Percentiles rank a stretch among this genome's conserved stretches.
Conservation (phyloP, 2,888 invertebrate genomes). For the Calliopum simillimum region DNA sequence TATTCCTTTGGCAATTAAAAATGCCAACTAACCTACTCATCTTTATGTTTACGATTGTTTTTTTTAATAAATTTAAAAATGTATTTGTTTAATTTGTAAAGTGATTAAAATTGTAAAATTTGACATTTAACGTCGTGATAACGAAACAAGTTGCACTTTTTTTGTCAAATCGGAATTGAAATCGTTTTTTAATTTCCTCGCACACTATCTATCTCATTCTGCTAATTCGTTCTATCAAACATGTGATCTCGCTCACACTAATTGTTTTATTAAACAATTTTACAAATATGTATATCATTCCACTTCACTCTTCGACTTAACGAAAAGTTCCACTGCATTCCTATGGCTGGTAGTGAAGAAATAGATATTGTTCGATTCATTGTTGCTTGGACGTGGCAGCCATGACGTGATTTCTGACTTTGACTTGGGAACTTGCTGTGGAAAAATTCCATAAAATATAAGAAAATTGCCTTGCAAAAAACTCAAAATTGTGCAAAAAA, state of each 20-base stretch:
- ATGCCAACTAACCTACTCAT: too few species aligned
- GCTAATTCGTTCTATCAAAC: not conserved
- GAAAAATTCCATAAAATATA: conserved; percentile 54
- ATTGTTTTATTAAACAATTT: not conserved
- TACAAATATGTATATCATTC: not conserved
- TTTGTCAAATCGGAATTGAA: too few species aligned
- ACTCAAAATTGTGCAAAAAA: conserved; percentile 52
- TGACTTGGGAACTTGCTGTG: conserved; percentile 52
- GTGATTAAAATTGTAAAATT: conserved; percentile 6
- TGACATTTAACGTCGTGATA: conserved; percentile 12
- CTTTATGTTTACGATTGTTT: too few species aligned
- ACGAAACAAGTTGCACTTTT: conserved; percentile 12
- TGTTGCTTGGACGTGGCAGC: conserved; percentile 68
- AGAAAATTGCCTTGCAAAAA: conserved; percentile 51
- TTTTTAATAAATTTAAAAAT: not conserved
- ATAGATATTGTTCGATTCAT: conserved; percentile 63
- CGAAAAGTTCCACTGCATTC: conserved; percentile 31
- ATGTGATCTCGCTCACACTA: not conserved
- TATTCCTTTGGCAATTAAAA: too few species aligned
- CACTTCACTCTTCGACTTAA: conserved; percentile 22
- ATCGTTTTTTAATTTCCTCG: not conserved
- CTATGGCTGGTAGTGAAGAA: conserved; percentile 29
- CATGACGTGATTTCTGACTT: conserved; percentile 67
- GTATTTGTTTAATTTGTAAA: not conserved
- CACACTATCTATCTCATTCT: not conserved